Conservation (phyloP, 2,888 invertebrate genomes). For the Fragum sueziense region DNA sequence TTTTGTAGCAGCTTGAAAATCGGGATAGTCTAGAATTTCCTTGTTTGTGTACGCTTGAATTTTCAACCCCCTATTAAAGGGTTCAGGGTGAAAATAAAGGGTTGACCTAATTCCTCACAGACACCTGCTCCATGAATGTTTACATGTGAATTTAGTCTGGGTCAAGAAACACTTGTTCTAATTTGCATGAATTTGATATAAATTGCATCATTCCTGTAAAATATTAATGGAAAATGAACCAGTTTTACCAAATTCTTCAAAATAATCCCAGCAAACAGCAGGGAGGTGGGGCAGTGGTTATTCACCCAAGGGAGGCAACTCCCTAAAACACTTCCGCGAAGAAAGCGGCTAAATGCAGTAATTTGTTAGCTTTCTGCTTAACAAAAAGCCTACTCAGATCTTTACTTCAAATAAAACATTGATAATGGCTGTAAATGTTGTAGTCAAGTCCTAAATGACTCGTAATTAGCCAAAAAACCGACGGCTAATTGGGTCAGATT, state of each 20-base stretch:
- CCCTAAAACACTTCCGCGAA: slow-evolving; percentile 7
- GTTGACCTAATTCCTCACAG: background rate
- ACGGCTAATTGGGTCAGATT: slow-evolving; percentile 32
- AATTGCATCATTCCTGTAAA: background rate
- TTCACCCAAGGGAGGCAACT: slow-evolving; percentile 13
- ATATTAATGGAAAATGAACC: background rate
- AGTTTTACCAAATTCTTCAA: too few relatives aligned
- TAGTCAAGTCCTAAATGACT: background rate
- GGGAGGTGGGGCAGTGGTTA: background rate
- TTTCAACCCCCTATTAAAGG: too few relatives aligned
- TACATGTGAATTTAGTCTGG: background rate
- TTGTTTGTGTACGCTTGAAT: too few relatives aligned
- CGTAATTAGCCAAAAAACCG: slow-evolving; percentile 1
- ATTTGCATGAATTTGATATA: background rate
- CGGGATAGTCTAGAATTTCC: too few relatives aligned
- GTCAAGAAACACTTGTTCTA: background rate
- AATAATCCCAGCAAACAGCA: background rate
- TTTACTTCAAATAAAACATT: background rate
- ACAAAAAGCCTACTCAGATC: too few relatives aligned
- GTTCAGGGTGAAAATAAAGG: background rate
- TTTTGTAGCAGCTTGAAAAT: too few relatives aligned
- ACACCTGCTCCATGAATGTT: background rate
- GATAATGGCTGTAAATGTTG: background rate
- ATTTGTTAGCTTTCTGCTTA: background rate
- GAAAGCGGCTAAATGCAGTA: background rate